These are phyloP conservation scores for Craterocephalus amniculus DNA, from an alignment of 2,797 vertebrate species.

Conservation along the genomic window DNA sequence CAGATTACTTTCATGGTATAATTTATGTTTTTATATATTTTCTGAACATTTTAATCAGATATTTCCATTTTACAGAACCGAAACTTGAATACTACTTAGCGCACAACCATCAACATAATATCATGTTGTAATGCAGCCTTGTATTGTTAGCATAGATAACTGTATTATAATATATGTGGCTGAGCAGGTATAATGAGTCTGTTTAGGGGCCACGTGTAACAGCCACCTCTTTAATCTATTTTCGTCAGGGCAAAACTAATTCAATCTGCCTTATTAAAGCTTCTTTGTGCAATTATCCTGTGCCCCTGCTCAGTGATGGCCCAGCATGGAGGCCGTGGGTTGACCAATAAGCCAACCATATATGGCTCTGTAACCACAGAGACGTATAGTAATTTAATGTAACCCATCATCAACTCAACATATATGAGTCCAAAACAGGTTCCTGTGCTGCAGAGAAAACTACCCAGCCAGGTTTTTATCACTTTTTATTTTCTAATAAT, in stretches of 20 bases:
- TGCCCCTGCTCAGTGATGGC: slow-evolving; percentile 56
- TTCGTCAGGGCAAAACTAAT: slow-evolving; percentile 75
- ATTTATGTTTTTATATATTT: slow-evolving; percentile 31
- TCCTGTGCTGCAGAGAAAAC: slow-evolving; percentile 26
- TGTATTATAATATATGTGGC: slow-evolving; percentile 51
- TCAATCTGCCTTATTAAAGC: slow-evolving; percentile 77
- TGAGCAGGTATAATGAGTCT: slow-evolving; percentile 61
- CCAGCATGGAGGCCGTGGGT: slow-evolving; percentile 39
- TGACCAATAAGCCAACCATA: slow-evolving; percentile 33
- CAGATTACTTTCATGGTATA: not conserved
- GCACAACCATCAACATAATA: slow-evolving; percentile 30
- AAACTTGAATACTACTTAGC: slow-evolving; percentile 21
- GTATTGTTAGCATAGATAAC: slow-evolving; percentile 31
- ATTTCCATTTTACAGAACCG: slow-evolving; percentile 47
- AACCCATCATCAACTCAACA: slow-evolving; percentile 42
- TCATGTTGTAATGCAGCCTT: slow-evolving; percentile 19
- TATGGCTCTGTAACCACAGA: slow-evolving; percentile 21
- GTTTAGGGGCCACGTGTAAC: slow-evolving; percentile 64
- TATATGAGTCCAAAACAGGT: slow-evolving; percentile 46
- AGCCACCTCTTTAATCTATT: slow-evolving; percentile 73
- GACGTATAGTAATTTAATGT: slow-evolving; percentile 25
- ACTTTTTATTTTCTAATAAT: slow-evolving; percentile 49
- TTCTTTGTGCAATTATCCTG: slow-evolving; percentile 78
- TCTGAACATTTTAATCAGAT: slow-evolving; percentile 28
- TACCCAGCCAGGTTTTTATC: slow-evolving; percentile 21